A percentile compares a stretch with the other conserved stretches of the same genome.
phyloP scores from a whole-genome alignment of 2,113 vertebrate genomes.

The Petromus typicus region DNA sequence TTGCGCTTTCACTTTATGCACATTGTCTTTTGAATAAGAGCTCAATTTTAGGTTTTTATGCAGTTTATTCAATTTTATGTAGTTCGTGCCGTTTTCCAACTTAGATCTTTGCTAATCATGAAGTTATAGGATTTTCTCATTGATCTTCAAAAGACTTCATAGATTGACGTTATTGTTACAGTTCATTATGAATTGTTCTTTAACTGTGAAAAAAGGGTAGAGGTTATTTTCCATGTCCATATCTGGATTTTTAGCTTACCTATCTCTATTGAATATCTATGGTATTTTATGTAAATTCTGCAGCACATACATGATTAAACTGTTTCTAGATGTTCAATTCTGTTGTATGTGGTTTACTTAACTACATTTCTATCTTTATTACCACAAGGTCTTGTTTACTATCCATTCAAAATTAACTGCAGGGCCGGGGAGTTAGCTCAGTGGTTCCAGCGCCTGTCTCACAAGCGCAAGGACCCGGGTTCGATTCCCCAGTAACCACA shows the following conservation, averaged over 20 bases:
- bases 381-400: neutral
- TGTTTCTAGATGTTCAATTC: neutral
- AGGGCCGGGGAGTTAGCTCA: too few relatives aligned
- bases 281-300: neutral
- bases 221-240: neutral
- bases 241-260: neutral
- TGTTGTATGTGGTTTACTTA: neutral
- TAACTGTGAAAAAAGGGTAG: neutral
- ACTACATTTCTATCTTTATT: neutral
- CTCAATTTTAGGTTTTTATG: too few relatives aligned
- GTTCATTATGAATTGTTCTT: conserved; percentile 49
- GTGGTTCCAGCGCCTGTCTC: too few relatives aligned
- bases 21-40: conserved; percentile 3
- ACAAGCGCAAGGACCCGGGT: too few relatives aligned
- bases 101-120: too few relatives aligned
- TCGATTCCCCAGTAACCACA: too few relatives aligned
- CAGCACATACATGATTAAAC: neutral
- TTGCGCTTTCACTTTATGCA: conserved; percentile 31
- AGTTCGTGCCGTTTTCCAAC: too few relatives aligned
- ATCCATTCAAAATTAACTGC: neutral
- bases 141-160: conserved; percentile 15
- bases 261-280: neutral
- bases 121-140: neutral
- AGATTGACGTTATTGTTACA: neutral
- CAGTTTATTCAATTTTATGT: too few relatives aligned